phyloP scores from a whole-genome alignment of 2,888 invertebrate genomes.

The Catocala fraxini region DNA sequence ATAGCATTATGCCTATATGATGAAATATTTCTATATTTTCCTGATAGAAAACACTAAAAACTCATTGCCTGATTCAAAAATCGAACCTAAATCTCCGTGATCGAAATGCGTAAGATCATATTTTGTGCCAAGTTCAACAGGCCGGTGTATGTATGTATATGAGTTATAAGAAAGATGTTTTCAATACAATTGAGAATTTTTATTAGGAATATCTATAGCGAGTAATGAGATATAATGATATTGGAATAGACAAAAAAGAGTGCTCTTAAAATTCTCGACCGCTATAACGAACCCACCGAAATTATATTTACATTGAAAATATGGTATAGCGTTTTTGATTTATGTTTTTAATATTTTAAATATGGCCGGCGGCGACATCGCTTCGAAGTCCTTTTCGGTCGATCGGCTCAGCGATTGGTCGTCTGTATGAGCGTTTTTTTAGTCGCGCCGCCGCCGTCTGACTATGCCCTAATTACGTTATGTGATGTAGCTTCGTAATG shows the following conservation, averaged over 20 bases:
- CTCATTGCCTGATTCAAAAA: no score
- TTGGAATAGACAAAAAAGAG: constrained; percentile 55
- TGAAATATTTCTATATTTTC: no score
- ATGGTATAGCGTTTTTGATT: constrained; percentile 82
- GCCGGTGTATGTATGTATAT: no score
- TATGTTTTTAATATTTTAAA: constrained; percentile 83
- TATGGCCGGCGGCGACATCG: constrained; percentile 79
- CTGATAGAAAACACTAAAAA: no score
- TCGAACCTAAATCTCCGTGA: no score
- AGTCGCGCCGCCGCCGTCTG: constrained; percentile 54
- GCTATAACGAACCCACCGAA: constrained; percentile 63
- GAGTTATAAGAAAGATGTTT: constrained; percentile 48
- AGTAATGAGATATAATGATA: constrained; percentile 58
- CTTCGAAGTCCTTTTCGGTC: constrained; percentile 67
- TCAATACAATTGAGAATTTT: constrained; percentile 46
- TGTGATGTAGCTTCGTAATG: constrained; percentile 67
- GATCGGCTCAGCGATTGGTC: constrained; percentile 76
- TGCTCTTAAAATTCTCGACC: constrained; percentile 48
- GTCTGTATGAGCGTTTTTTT: constrained; percentile 64
- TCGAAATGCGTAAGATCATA: no score
- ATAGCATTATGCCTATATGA: no score
- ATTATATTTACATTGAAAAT: constrained; percentile 78
- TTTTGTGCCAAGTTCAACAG: no score
- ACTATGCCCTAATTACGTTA: constrained; percentile 79
- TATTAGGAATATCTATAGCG: constrained; percentile 43